phyloP scores from a whole-genome alignment of 2,113 vertebrate species.

The Phainopepla nitens region DNA sequence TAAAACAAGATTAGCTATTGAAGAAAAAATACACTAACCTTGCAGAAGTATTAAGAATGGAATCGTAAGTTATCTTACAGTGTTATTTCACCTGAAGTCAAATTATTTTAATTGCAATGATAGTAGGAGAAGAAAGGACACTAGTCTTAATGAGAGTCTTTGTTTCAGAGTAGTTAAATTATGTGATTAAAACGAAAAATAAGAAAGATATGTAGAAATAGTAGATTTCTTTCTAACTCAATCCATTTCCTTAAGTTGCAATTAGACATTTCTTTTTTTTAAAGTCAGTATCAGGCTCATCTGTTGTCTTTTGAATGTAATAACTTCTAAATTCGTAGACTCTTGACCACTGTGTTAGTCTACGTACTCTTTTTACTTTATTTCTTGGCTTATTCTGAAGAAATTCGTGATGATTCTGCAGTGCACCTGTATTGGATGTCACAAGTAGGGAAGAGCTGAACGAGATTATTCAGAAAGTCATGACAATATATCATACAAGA shows the following conservation, averaged over 20 bases:
- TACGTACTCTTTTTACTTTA: background rate
- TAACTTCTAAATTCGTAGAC: background rate
- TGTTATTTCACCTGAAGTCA: slow-evolving; percentile 40
- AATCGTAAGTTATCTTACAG: slow-evolving; percentile 40
- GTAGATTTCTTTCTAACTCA: background rate
- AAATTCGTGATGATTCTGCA: background rate
- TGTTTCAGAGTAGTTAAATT: background rate
- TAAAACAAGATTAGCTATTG: slow-evolving; percentile 59
- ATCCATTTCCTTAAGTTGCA: background rate
- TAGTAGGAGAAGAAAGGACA: background rate
- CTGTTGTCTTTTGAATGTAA: background rate
- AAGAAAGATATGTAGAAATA: background rate
- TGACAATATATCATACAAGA: background rate
- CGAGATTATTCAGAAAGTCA: background rate
- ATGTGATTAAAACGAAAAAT: background rate
- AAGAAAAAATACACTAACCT: slow-evolving; percentile 7
- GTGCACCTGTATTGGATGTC: background rate
- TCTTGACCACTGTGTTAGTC: background rate
- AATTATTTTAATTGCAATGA: slow-evolving; percentile 33
- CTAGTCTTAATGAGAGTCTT: background rate
- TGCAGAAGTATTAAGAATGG: slow-evolving; percentile 33
- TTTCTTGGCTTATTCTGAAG: background rate
- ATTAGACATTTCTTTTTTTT: background rate
- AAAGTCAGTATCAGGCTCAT: background rate
- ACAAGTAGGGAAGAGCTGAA: background rate